Conservation (phyloP, 2,113 vertebrate species). For the Paradoxurus hermaphroditus region DNA sequence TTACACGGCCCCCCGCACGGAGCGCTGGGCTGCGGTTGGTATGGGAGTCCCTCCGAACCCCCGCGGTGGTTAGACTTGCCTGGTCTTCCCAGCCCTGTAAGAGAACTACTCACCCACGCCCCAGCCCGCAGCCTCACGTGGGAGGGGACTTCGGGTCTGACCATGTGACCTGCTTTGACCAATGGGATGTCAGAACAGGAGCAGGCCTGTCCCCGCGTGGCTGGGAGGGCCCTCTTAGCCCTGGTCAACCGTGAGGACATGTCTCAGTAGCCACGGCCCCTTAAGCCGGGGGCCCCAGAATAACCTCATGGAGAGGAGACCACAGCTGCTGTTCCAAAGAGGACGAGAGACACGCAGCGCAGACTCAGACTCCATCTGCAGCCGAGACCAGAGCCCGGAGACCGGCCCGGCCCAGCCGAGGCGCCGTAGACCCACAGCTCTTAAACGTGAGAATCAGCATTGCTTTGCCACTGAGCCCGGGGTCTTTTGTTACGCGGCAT, state of each 20-base stretch:
- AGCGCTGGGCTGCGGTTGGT: background rate
- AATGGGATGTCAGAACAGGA: background rate
- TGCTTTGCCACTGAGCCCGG: background rate
- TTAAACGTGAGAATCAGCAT: background rate
- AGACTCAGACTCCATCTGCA: background rate
- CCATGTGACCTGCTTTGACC: background rate
- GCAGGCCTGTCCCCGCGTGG: accelerated
- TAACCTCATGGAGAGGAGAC: background rate
- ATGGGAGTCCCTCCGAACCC: accelerated
- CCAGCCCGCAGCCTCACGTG: accelerated
- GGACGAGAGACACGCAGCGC: background rate
- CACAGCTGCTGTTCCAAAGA: too few relatives aligned
- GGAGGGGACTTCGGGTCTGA: background rate
- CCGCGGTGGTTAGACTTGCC: background rate
- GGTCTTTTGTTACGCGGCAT: background rate
- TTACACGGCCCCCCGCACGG: accelerated
- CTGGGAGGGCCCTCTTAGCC: background rate
- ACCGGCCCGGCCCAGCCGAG: background rate
- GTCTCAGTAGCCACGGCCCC: background rate
- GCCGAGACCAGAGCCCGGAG: background rate
- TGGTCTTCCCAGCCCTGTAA: accelerated
- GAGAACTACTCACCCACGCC: background rate
- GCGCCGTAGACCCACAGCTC: too few relatives aligned
- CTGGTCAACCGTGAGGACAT: background rate
- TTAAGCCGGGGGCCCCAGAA: background rate